Base-by-base conservation (phyloP, 1,140 invertebrate species). In the Aphaenogaster rudis region DNA sequence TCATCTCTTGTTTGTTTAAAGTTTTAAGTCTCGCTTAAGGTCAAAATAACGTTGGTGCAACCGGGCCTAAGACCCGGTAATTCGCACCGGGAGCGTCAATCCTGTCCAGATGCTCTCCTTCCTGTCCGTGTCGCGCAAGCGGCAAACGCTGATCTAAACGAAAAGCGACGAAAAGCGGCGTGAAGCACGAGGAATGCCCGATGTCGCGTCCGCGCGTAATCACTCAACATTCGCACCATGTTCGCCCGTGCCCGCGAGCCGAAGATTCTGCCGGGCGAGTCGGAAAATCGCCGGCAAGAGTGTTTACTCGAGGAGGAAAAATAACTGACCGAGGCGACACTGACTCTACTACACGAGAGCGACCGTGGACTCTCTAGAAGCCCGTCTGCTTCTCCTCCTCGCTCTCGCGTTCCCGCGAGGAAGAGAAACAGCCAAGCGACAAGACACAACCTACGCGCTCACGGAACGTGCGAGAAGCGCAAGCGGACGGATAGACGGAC, bases 371-470 rank as follows among this genome's bases (percentile, higher is more conserved):
- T 61, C 28, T 21, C 21, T 21, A 50, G 36, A 36, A 45, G 28
- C 61, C 54, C 45, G 79, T 71, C 79, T 63, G 42, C 57, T 84
- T 17, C 52, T 45, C 52, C n/a, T 33, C 39, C 39, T 48, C 67
- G 42, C 21, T 63, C n/a, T 17, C 57, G 9, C 9, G 36, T n/a
- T 36, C 28, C 2, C 3, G 28, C 13, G 13, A 48, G 54, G 57
- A n/a, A 21, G 28, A 57, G 48, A 81, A 48, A 84, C 17, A 63
- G 45, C 17, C 69, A 33, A 36, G 54, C 42, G 67, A 72, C 15
- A 42, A 59, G 54, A 74, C 80, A 84, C 80, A 84, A 84, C 42
- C 59, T 79, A 64, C n/a, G 69, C 69, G 80, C 67, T 82, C 45
- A 28, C 54, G 54, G 0, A 84, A 28, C 54, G 69, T 84, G 80